A percentile compares a stretch with the other conserved stretches of the same genome.
These are phyloP conservation scores for Ephestia elutella DNA, from an alignment of 1,140 invertebrate genomes.

Conservation along the genomic window DNA sequence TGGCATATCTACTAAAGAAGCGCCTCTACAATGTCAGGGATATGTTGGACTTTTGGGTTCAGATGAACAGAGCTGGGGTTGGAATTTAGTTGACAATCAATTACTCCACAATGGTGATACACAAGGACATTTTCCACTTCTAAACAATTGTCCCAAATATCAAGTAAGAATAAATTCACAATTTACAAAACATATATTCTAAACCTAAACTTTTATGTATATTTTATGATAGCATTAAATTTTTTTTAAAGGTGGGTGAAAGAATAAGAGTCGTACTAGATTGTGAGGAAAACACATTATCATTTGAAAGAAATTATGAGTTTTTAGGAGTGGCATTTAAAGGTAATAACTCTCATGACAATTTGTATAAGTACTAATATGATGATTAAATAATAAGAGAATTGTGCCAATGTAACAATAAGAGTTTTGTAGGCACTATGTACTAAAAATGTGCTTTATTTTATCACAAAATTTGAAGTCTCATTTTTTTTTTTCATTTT, in stretches of 20 bases:
- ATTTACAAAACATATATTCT: too few relatives aligned
- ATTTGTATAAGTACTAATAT: too few relatives aligned
- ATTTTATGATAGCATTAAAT: neutral
- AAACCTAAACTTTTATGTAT: too few relatives aligned
- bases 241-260: conserved; percentile 89
- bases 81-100: conserved; percentile 99
- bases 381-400: too few relatives aligned
- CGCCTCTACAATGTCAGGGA: conserved; percentile 91
- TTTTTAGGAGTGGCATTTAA: conserved; percentile 98
- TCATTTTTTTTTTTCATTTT: too few relatives aligned
- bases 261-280: conserved; percentile 97
- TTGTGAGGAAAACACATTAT: conserved; percentile 97
- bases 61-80: conserved; percentile 98
- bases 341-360: conserved; percentile 78
- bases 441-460: too few relatives aligned
- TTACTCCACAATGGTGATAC: conserved; percentile 97
- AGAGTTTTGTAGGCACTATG: too few relatives aligned
- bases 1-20: conserved; percentile 96
- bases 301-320: conserved; percentile 99
- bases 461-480: too few relatives aligned
- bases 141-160: conserved; percentile 98
- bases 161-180: conserved; percentile 80
- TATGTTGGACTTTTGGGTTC: conserved; percentile 96
- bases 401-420: too few relatives aligned
- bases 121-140: conserved; percentile 94